These are phyloP conservation scores for Pholis gunnellus DNA, from an alignment of 2,113 vertebrate genomes.

Conservation along the genomic window DNA sequence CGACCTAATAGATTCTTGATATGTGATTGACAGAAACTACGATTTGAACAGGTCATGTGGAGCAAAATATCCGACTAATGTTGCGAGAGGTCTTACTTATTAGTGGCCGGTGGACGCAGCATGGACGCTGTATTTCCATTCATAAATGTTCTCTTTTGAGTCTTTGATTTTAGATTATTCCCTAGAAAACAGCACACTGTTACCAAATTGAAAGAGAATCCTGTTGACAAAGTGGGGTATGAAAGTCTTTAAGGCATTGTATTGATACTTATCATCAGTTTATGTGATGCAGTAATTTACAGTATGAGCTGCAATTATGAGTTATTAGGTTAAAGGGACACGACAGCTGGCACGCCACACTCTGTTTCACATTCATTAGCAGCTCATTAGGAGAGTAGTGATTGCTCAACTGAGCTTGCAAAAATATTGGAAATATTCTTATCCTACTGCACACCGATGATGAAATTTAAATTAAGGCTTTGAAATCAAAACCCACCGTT, in stretches of 20 bases:
- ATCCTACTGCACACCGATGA: constrained; percentile 14
- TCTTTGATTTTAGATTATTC: background rate
- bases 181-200: background rate
- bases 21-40: background rate
- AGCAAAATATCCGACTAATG: background rate
- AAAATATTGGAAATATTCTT: constrained; percentile 55
- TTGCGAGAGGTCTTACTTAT: background rate
- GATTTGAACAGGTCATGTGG: background rate
- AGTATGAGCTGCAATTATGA: constrained; percentile 52
- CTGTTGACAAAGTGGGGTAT: constrained; percentile 7
- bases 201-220: background rate
- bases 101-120: background rate
- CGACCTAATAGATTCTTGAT: background rate
- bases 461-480: constrained; percentile 8
- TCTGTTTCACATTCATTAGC: constrained; percentile 70
- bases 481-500: background rate
- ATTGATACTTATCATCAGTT: constrained; percentile 55
- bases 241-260: constrained; percentile 35
- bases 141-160: background rate
- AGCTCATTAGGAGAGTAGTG: constrained; percentile 63
- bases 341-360: constrained; percentile 65
- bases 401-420: constrained; percentile 50
- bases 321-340: constrained; percentile 67
- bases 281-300: constrained; percentile 52
- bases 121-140: background rate